These are phyloP conservation scores for Ormyrus thymus DNA, from an alignment of 2,888 invertebrate species.

Conservation along the genomic window DNA sequence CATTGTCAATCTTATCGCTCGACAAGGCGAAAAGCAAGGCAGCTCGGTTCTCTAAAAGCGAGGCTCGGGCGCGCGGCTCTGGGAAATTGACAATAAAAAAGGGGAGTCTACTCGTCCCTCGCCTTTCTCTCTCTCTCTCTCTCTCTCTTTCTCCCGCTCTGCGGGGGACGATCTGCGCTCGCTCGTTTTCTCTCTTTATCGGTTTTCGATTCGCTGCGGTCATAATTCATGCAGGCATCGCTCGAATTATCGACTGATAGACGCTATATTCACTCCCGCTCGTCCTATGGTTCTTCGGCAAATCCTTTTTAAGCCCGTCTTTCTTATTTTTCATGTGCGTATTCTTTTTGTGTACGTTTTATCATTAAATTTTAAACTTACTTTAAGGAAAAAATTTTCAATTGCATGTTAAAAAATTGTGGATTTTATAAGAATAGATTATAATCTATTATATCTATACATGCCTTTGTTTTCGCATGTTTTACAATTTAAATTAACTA, in stretches of 20 bases:
- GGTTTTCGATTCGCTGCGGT: constrained; percentile 28
- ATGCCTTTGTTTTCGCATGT: too few relatives aligned
- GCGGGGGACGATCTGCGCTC: background rate
- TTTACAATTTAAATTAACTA: too few relatives aligned
- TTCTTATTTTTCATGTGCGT: too few relatives aligned
- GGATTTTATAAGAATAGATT: too few relatives aligned
- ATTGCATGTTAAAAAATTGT: too few relatives aligned
- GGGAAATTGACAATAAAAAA: constrained; percentile 39
- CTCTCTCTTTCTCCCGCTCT: background rate
- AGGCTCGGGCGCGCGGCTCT: background rate
- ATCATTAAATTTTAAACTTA: too few relatives aligned
- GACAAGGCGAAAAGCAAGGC: background rate
- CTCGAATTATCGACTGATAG: constrained; percentile 27
- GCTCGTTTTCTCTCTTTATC: constrained; percentile 6
- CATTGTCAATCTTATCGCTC: constrained; percentile 43
- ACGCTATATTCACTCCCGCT: background rate
- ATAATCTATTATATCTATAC: too few relatives aligned
- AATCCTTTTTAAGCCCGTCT: too few relatives aligned
- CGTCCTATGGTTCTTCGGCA: too few relatives aligned
- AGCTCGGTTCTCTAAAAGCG: background rate
- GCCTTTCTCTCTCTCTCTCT: background rate
- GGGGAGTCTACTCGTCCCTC: background rate
- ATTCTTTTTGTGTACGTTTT: too few relatives aligned
- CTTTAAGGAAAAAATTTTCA: too few relatives aligned
- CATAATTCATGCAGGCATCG: constrained; percentile 24